Evolutionary conservation across 2,113 vertebrate genomes (phyloP), one percentile per base, ranked within the genome.

Genomic region (Dicentrarchus labrax): DNA sequence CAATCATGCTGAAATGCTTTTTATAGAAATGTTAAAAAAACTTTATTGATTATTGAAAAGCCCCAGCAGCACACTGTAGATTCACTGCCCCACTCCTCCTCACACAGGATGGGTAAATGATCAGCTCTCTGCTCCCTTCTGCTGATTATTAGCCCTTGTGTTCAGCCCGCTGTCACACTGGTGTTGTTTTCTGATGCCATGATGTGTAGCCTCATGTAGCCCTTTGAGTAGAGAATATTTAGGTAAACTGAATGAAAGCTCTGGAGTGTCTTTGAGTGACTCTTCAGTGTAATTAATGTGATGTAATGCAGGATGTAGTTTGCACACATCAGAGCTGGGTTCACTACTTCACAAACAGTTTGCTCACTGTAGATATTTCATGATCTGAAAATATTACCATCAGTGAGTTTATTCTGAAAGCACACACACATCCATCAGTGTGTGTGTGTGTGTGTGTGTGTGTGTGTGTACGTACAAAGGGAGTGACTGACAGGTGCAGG

Each of bases 171-270:
- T 68, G 45, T 45, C n/a, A 38, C 54, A 75, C 36, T 56, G 24
- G 2, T 50, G 62, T 62, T 41, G 17, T 45, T 47, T 41, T 76
- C n/a, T 11, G 8, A 50, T 51, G 53, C 60, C 53, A 69, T 62
- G n/a, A 75, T 12, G 4, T 66, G 61, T 73, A 78, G 75, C 73
- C 39, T 36, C 41, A 48, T 71, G 45, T 66, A 65, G 50, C 67
- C 30, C 24, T 36, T 62, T 62, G 39, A 75, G 19, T 43, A 59
- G 62, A 48, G 17, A 67, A 22, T 65, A 71, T 56, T 54, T 45
- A 75, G 65, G 17, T 65, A 48, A 57, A 57, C 53, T 73, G 51
- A 36, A 59, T 47, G 21, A 56, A 19, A 69, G 43, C 41, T 72
- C 19, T 30, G 6, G 41, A 57, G n/a, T 43, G 16, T 60, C 30